Evolutionary conservation across 1,140 invertebrate species (phyloP), one percentile per base, ranked within the genome.

Genomic region (Macrobrachium nipponense): DNA sequence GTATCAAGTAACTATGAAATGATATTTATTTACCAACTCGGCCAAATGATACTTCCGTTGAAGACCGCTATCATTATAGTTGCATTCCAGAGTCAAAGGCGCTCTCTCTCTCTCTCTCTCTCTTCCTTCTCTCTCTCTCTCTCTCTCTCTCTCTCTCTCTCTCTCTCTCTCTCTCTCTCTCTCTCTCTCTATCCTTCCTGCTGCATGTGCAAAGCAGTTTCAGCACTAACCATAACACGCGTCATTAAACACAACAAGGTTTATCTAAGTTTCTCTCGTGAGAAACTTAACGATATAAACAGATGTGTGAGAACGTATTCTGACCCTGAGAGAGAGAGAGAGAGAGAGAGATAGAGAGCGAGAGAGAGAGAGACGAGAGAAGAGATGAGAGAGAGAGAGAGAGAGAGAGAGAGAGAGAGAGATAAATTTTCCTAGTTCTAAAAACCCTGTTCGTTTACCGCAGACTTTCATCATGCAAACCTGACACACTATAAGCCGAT

Each of bases 141-240:
- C 66, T 70, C 66, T 70, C 66, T 70, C 66, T 70, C 66, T 70
- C 66, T 70, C 66, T 70, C 66, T 70, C 66, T 70, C 66, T 70
- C 66, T 70, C 68, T 72, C 68, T 72, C 68, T 72, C 68, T 72
- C 68, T 72, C 68, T 64, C 27, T 72, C 68, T 72, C 68, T 72
- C 68, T 72, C 68, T 72, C 68, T 72, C 68, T 72, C 68, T 72
- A 1, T 4, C 27, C 51, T 51, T 51, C 51, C 51, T 8, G 51
- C 51, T 8, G 51, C 12, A 12, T 51, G 12, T 51, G 51, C 0
- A 51, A 12, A 12, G 51, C 51, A 51, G 51, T 51, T 51, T 51
- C 12, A 10, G 51, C 51, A 51, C 51, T 12, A 51, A 12, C 51
- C 51, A 51, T 10, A 51, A 51, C 3, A 12, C 7, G 51, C 7